Evolutionary conservation across 2,113 vertebrate genomes (phyloP).

Genomic region (Centropristis striata): DNA sequence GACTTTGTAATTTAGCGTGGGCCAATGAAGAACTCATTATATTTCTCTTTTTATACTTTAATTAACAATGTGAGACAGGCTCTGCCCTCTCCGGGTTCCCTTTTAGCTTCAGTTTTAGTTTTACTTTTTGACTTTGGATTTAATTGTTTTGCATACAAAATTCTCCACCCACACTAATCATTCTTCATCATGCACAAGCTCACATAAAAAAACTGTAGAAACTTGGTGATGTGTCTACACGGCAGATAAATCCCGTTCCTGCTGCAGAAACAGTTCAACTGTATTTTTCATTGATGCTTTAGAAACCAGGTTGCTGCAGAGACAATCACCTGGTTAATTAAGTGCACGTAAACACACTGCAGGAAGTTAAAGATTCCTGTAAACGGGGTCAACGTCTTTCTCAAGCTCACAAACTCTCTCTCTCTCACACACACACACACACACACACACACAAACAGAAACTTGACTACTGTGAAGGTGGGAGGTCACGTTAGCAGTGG

Average conservation of each 20-base stretch:
- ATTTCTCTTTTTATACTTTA: no score
- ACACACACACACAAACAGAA: slow-evolving; percentile 33
- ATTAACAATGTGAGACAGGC: no score
- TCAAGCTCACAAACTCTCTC: neutral
- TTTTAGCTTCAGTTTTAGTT: neutral
- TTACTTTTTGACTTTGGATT: neutral
- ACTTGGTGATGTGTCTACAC: no score
- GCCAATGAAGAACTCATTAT: no score
- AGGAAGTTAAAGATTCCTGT: slow-evolving; percentile 5
- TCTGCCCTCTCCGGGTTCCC: no score
- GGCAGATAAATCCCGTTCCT: no score
- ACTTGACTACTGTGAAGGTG: neutral
- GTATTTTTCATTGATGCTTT: neutral
- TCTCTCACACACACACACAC: no score
- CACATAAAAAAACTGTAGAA: neutral
- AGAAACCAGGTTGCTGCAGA: neutral
- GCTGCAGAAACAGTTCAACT: no score
- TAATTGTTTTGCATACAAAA: neutral
- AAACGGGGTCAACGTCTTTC: neutral
- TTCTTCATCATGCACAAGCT: neutral
- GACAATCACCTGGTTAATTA: slow-evolving; percentile 14
- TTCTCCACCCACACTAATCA: no score
- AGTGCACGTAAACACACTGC: neutral
- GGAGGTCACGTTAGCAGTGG: slow-evolving; percentile 49
- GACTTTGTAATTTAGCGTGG: no score